Percentiles rank a stretch among this genome's conserved stretches.
phyloP scores from a whole-genome alignment of 2,797 vertebrate genomes.

The Hemitrygon akajei region DNA sequence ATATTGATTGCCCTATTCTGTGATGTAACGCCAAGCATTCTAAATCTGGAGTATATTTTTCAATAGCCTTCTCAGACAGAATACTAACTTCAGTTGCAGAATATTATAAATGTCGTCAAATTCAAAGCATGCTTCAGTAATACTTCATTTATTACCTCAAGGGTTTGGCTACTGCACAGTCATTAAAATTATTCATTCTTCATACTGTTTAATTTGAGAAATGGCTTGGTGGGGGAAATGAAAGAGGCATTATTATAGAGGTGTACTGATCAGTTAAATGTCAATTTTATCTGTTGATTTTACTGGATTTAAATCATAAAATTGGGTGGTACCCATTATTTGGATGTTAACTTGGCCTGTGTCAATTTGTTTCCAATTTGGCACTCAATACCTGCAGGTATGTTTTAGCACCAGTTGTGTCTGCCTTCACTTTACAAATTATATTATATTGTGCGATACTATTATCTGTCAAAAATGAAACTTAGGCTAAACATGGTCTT shows the following conservation, averaged over 20 bases:
- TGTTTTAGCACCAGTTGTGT: too few species aligned
- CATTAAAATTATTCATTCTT: background rate
- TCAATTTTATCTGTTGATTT: background rate
- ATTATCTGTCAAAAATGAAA: too few species aligned
- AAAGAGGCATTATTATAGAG: background rate
- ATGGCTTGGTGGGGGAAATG: background rate
- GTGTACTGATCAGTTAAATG: background rate
- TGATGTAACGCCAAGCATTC: conserved; percentile 17
- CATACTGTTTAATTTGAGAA: conserved; percentile 1
- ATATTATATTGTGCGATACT: too few species aligned
- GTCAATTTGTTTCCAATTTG: too few species aligned
- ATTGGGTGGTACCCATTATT: too few species aligned
- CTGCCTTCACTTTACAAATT: too few species aligned
- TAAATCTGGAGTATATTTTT: conserved; percentile 11
- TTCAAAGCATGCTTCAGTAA: background rate
- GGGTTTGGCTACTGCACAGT: conserved; percentile 1
- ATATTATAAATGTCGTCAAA: background rate
- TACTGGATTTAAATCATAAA: background rate
- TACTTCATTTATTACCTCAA: conserved; percentile 1
- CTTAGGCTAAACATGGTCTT: too few species aligned
- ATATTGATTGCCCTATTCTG: background rate
- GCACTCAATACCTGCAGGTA: too few species aligned
- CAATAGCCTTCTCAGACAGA: background rate
- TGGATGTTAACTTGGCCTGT: too few species aligned
- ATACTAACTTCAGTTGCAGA: background rate